Percentiles rank a stretch among this genome's conserved stretches.
Evolutionary conservation across 1,140 invertebrate species (phyloP).

Genomic region (Zaprionus camerounensis): DNA sequence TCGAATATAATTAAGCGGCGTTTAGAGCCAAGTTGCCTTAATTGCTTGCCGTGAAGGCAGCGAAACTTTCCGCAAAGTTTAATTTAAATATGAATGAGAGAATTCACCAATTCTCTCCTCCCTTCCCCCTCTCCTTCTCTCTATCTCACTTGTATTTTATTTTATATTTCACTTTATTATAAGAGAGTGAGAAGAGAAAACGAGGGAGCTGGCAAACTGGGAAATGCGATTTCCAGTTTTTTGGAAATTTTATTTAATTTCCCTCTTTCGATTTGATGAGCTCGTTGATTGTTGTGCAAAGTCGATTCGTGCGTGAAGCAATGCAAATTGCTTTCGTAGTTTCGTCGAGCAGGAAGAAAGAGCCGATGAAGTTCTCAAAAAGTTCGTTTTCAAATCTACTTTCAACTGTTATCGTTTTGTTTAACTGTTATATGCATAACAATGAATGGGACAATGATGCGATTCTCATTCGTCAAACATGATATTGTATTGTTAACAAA

Average conservation of each 20-base stretch:
- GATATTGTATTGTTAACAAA: too few relatives aligned
- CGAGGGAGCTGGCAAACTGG: not conserved
- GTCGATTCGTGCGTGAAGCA: constrained; percentile 25
- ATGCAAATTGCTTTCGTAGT: constrained; percentile 10
- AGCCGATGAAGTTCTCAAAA: not conserved
- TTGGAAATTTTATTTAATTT: constrained; percentile 17
- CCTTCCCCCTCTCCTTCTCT: not conserved
- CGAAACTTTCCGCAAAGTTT: constrained; percentile 75
- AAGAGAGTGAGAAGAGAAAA: not conserved
- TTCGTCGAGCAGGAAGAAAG: not conserved
- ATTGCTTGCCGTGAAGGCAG: constrained; percentile 44
- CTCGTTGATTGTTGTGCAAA: constrained; percentile 33
- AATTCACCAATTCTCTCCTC: constrained; percentile 11
- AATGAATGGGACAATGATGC: too few relatives aligned
- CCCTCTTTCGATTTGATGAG: constrained; percentile 21
- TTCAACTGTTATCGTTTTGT: not conserved
- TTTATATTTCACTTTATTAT: constrained; percentile 31
- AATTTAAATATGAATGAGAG: constrained; percentile 78
- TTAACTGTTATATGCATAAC: not conserved
- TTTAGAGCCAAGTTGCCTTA: constrained; percentile 64
- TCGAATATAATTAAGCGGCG: constrained; percentile 79
- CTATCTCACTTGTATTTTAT: constrained; percentile 15
- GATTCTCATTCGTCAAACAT: too few relatives aligned
- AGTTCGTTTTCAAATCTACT: not conserved
- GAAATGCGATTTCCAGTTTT: constrained; percentile 4